These are phyloP conservation scores for Drosophila lacertosa DNA, from an alignment of 1,140 invertebrate species.

Conservation along the genomic window DNA sequence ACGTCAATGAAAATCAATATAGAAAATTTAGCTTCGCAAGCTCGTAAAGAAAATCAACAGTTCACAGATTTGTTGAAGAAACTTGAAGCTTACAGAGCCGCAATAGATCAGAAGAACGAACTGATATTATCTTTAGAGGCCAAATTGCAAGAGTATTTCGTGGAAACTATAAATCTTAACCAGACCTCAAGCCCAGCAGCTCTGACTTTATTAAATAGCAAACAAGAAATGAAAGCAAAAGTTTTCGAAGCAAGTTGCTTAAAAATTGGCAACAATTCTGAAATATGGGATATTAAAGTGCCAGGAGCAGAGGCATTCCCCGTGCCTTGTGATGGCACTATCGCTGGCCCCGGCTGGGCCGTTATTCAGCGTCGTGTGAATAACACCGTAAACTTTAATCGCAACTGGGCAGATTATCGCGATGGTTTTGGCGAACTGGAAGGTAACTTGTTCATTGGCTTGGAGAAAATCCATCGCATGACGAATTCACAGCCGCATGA, in stretches of 20 bases:
- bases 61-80: constrained; percentile 8
- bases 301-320: constrained; percentile 15
- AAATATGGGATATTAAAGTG: constrained; percentile 29
- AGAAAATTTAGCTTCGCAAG: not conserved
- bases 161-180: not conserved
- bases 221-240: not conserved
- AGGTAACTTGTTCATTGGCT: constrained; percentile 23
- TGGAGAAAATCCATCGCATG: constrained; percentile 31
- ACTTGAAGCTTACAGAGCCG: not conserved
- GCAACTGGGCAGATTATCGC: constrained; percentile 24
- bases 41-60: not conserved
- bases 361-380: constrained; percentile 27
- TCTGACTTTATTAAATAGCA: not conserved
- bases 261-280: not conserved
- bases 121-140: constrained; percentile 9
- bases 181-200: constrained; percentile 2
- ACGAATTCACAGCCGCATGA: constrained; percentile 26
- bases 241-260: constrained; percentile 23
- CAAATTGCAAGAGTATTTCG: not conserved
- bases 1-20: constrained; percentile 1
- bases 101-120: constrained; percentile 24
- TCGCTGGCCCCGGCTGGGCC: constrained; percentile 30
- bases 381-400: constrained; percentile 19
- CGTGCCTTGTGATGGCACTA: constrained; percentile 21
- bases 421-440: constrained; percentile 30